Evolutionary conservation across 1,140 invertebrate species (phyloP), one percentile per base, ranked within the genome.

Genomic region (Hycleus phaleratus): DNA sequence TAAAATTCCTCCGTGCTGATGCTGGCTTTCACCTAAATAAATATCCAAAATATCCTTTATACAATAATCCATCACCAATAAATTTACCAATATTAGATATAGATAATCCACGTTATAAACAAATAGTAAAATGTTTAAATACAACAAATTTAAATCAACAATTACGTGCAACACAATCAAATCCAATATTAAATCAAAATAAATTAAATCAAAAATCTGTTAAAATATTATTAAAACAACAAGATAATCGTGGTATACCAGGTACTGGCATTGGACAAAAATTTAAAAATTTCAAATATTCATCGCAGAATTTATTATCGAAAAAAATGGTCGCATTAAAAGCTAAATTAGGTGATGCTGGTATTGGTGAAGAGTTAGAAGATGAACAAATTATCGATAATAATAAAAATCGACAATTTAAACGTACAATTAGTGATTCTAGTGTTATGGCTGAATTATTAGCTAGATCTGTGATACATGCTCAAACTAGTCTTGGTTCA

Each of bases 361-460:
- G 43, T 26, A 66, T 66, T 32, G 62, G 60, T 26, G 74, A 77
- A 44, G 73, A 78, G 48, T 55, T 63, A 38, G 69, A 73, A 40
- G 42, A 46, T 4, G 68, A 68, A 4, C 68, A 63, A 38, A 64
- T 49, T 55, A 55, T 32, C 10, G 38, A 26, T 12, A 56, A 11
- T 56, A 67, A 11, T 69, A 52, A 79, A 60, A 77, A 75, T 46
- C 72, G 75, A 3, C 77, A 73, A 32, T 79, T 82, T 52, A 74
- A 76, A n/a, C 81, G 82, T 63, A 73, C 72, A 6, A 68, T 73
- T 46, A 79, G 77, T 54, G 79, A 83, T 64, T 78, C 81, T 2
- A 79, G 79, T 54, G 73, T 76, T 2, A 84, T 85, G 77, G 82
- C 81, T 2, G 80, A 83, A 7, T 75, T 84, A 51, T 69, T 86